A percentile compares a stretch with the other conserved stretches of the same genome.
Evolutionary conservation across 1,140 invertebrate species (phyloP).

Genomic region (Globodera ellingtonae): DNA sequence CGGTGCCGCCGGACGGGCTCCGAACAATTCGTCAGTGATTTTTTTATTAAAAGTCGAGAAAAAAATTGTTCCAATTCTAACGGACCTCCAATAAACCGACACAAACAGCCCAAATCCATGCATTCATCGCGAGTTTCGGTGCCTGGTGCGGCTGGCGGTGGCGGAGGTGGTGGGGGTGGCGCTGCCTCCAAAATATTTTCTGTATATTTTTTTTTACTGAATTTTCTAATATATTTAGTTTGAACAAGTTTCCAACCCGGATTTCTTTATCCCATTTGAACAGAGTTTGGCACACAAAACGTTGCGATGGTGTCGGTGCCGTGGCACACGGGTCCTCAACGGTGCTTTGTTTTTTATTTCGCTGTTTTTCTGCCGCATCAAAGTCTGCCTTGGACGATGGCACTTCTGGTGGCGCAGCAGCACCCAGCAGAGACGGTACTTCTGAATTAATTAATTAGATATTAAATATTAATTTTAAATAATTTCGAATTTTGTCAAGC

Average conservation of each 20-base stretch:
- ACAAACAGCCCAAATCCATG: conserved; percentile 55
- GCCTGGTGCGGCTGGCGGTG: conserved; percentile 39
- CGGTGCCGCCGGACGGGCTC: too few species aligned
- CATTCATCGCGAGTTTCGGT: conserved; percentile 48
- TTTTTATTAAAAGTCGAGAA: neutral
- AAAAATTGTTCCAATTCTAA: neutral
- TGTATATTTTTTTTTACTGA: too few species aligned
- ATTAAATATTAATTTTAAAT: too few species aligned
- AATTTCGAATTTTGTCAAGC: too few species aligned
- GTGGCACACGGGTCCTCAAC: conserved; percentile 35
- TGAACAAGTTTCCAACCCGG: conserved; percentile 31
- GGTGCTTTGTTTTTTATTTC: too few species aligned
- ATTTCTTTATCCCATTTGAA: conserved; percentile 54
- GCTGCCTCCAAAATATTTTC: neutral
- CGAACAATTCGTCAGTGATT: too few species aligned
- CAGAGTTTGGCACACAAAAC: conserved; percentile 56
- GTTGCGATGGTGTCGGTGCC: conserved; percentile 49
- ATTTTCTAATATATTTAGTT: too few species aligned
- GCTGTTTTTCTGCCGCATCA: too few species aligned
- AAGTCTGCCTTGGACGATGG: too few species aligned
- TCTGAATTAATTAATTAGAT: neutral
- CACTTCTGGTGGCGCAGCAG: neutral
- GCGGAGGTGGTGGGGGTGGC: neutral
- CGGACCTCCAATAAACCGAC: conserved; percentile 42
- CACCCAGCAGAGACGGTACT: neutral